A percentile compares a stretch with the other conserved stretches of the same genome.
Conservation (phyloP, 2,797 vertebrate species). For the Falco biarmicus region DNA sequence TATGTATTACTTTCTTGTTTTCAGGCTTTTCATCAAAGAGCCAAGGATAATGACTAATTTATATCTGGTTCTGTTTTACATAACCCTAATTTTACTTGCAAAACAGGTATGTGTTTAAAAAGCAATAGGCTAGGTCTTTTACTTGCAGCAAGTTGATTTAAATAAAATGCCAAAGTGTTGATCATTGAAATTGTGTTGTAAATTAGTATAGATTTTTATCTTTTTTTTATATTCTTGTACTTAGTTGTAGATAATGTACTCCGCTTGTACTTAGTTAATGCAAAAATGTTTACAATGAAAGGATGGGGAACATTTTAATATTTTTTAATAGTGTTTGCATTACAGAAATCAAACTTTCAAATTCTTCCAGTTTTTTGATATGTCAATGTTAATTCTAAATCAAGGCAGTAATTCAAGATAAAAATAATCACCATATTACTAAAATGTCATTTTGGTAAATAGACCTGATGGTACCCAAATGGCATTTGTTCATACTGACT, state of each 20-base stretch:
- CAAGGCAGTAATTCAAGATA: background rate
- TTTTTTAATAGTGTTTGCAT: background rate
- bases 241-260: background rate
- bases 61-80: slow-evolving; percentile 91
- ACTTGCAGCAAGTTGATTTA: background rate
- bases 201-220: background rate
- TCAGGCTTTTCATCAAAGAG: slow-evolving; percentile 79
- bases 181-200: background rate
- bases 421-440: background rate
- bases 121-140: background rate
- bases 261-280: background rate
- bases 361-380: background rate
- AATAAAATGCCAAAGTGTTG: background rate
- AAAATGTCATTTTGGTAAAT: background rate
- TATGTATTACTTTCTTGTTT: slow-evolving; percentile 59
- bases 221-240: background rate
- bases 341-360: background rate
- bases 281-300: background rate
- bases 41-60: slow-evolving; percentile 86
- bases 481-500: background rate
- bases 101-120: slow-evolving; percentile 83
- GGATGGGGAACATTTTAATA: background rate
- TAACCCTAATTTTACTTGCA: slow-evolving; percentile 90
- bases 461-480: background rate
- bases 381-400: background rate